Base-by-base conservation (phyloP, 2,113 vertebrate species). In the Otocyon megalotis region DNA sequence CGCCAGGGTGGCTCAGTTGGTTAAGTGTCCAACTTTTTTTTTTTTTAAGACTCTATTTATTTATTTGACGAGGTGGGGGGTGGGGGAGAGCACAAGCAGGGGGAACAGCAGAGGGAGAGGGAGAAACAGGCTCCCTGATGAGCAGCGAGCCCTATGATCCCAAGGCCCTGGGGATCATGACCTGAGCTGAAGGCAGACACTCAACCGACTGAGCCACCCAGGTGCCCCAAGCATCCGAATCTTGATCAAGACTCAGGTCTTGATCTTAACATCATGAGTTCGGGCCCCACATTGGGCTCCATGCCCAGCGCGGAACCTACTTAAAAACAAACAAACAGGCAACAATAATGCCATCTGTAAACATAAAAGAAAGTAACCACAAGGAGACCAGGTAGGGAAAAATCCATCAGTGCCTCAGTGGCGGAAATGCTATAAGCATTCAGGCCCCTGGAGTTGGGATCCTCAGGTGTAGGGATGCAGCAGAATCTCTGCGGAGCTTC, bases 321-420 rank as follows among this genome's bases (percentile, higher is more conserved):
- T 69, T 69, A 69, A 19, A 69, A 69, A 69, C 67, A 69, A 69
- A n/a, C 32, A 95, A 92, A n/a, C 20, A 74, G 80, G 84, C 12
- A 80, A 35, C 5, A 93, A 74, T 6, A 81, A 28, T 11, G 15
- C 14, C 50, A 11, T 30, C 32, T 14, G 8, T 37, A 63, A 91
- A 94, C 84, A 24, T 54, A 14, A 85, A 89, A 65, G 15, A n/a
- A 60, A 88, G 37, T 37, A 71, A n/a, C 10, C 6, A 15, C 60
- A 82, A 43, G 71, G 48, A 88, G 62, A 48, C 19, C 0, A 1
- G 19, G 48, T 9, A n/a, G 74, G 77, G 28, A 56, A 37, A 37
- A 74, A 32, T n/a, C 58, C 7, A 1, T 19, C 26, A 2, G 0
- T 5, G 1, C 48, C 30, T 20, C 16, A 1, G 9, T 3, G 28